These are phyloP conservation scores for Heliconius hewitsoni DNA, from an alignment of 1,140 invertebrate species.

Conservation along the genomic window DNA sequence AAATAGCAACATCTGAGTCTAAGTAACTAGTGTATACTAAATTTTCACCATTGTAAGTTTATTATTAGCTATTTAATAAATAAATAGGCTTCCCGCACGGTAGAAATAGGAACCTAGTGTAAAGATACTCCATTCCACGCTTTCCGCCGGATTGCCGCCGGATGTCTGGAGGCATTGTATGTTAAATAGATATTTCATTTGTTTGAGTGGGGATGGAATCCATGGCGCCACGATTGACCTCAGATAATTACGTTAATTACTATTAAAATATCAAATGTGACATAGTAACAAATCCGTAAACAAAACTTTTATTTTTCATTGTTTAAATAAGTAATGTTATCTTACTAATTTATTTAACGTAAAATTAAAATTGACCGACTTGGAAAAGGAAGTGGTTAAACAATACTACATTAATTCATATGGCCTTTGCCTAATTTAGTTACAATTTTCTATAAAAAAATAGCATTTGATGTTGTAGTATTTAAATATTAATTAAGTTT, in stretches of 20 bases:
- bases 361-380: conserved; percentile 8
- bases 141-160: too few species aligned
- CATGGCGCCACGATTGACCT: too few species aligned
- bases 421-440: background rate
- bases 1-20: background rate
- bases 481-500: background rate
- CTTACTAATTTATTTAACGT: conserved; percentile 3
- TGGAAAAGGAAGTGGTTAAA: conserved; percentile 3
- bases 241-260: too few species aligned
- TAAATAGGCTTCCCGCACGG: too few species aligned
- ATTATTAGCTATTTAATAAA: too few species aligned
- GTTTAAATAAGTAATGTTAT: background rate
- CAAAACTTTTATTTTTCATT: background rate
- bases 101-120: too few species aligned
- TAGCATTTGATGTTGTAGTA: background rate
- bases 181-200: too few species aligned
- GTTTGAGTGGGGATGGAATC: too few species aligned
- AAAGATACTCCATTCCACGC: too few species aligned
- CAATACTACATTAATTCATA: background rate
- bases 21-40: background rate
- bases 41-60: background rate
- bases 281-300: too few species aligned
- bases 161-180: too few species aligned
- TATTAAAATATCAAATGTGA: too few species aligned
- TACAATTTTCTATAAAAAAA: background rate